Evolutionary conservation across 2,113 vertebrate genomes (phyloP), one percentile per base, ranked within the genome.

Genomic region (Fregetta grallaria): DNA sequence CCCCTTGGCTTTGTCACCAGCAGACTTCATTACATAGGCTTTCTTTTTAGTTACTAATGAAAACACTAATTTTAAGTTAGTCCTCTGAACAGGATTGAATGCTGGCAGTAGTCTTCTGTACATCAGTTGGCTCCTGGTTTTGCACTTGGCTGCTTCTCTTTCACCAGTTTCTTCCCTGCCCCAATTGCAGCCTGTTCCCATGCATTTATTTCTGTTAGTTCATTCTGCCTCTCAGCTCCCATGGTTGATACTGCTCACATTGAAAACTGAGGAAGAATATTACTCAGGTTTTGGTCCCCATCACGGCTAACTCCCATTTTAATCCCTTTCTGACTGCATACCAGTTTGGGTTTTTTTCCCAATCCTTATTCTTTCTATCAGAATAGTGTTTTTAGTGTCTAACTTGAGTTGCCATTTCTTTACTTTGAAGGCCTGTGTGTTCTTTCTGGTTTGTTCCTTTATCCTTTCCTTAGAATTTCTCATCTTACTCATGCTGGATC

Each of bases 181-280:
- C 38, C 22, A 34, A 0, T 13, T 26, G 14, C 49, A 58, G 15
- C 11, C 59, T 53, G 23, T 11, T 6, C 18, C 1, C 12, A 0
- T n/a, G n/a, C 12, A 1, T 71, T 88, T 87, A 34, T 56, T 68
- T 67, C 5, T 32, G 21, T 58, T 63, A 3, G 11, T 10, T 70
- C 25, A 4, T 89, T 71, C 47, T 78, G 21, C 16, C 18, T 71
- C 26, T 42, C 66, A 42, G 10, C 27, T 55, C 19, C 47, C 1
- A 1, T 4, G 32, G 34, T 50, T 66, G 45, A 27, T 66, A 40
- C 30, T 70, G 42, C 11, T 92, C 47, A 23, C 10, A 2, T 1
- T n/a, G 44, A 72, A 71, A 75, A 34, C 5, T 14, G 30, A 45
- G 32, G 12, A 56, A 47, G 25, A 71, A 7, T 34, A 34, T 77